Evolutionary conservation across 35 echinoderm and acorn worm species (phyloP), one percentile per base, ranked within the genome.

Genomic region (Nesometra sesokonis): DNA sequence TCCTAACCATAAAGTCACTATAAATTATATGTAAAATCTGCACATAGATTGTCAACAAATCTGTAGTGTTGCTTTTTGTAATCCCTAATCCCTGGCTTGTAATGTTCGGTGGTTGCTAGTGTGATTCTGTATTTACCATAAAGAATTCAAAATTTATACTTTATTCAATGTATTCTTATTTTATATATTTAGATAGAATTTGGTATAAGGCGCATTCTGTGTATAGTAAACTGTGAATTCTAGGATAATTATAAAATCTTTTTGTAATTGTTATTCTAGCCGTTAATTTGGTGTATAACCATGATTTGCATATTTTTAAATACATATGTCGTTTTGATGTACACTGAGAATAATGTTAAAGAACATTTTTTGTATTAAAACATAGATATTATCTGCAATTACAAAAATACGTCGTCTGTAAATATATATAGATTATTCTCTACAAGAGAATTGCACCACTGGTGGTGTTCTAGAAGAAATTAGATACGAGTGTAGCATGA

Each of bases 131-230:
- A 67, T 67, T 67, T 67, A 67, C 52, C 23, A 67, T 27, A 67
- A 19, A 67, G 9, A 67, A 19, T 67, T 67, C 52, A 2, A 5
- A 67, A 67, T 67, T 67, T 67, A 67, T 67, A 67, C 52, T 67
- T 67, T 13, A 67, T 19, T 13, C 52, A 67, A 9, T 17, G 4
- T 67, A 13, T 5, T 67, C 52, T 17, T 67, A 67, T 13, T 67
- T 67, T 67, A 67, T 67, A 67, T 67, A 67, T 67, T 67, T 67
- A 67, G 52, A 67, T 67, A 67, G 52, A 67, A 67, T 67, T 67
- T 67, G 52, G 52, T 67, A 67, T 67, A 13, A 67, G 52, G 15
- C 38, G 38, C 38, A 43, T 67, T 13, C 2, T 27, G 9, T 67
- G 52, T 67, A 67, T 67, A 67, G 52, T 27, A 19, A 67, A 67